Conservation (phyloP, 1,140 invertebrate species). For the Micrasema minimum region DNA sequence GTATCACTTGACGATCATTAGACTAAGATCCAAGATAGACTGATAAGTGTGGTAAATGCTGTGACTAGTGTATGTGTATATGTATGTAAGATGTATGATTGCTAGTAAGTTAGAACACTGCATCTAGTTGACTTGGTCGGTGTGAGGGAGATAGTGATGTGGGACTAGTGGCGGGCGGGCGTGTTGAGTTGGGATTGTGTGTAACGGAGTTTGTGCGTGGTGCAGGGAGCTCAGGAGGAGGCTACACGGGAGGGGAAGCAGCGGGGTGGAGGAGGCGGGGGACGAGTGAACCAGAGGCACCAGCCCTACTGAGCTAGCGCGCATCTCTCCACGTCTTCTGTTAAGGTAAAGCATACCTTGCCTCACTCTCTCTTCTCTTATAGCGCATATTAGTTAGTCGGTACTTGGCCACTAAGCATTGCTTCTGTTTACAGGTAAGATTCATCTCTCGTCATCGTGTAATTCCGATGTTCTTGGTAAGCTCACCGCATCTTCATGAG, state of each 20-base stretch:
- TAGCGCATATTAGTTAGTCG: background rate
- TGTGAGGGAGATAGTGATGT: background rate
- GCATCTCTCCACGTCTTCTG: slow-evolving; percentile 43
- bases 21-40: background rate
- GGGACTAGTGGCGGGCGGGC: background rate
- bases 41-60: slow-evolving; percentile 6
- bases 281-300: slow-evolving; percentile 79
- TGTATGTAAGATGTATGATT: no score
- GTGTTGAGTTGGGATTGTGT: background rate
- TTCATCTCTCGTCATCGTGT: slow-evolving; percentile 53
- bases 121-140: background rate
- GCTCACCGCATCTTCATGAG: slow-evolving; percentile 51
- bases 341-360: slow-evolving; percentile 36
- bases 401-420: slow-evolving; percentile 25
- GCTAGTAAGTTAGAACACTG: background rate
- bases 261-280: slow-evolving; percentile 72
- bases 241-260: slow-evolving; percentile 74
- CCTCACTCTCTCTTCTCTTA: background rate
- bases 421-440: slow-evolving; percentile 53
- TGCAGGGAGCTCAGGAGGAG: slow-evolving; percentile 61
- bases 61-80: no score
- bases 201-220: slow-evolving; percentile 27
- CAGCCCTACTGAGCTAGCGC: slow-evolving; percentile 73
- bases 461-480: slow-evolving; percentile 54
- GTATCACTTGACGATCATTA: slow-evolving; percentile 12